Conservation (phyloP, 1,140 invertebrate genomes). For the Antheraea mylitta region DNA sequence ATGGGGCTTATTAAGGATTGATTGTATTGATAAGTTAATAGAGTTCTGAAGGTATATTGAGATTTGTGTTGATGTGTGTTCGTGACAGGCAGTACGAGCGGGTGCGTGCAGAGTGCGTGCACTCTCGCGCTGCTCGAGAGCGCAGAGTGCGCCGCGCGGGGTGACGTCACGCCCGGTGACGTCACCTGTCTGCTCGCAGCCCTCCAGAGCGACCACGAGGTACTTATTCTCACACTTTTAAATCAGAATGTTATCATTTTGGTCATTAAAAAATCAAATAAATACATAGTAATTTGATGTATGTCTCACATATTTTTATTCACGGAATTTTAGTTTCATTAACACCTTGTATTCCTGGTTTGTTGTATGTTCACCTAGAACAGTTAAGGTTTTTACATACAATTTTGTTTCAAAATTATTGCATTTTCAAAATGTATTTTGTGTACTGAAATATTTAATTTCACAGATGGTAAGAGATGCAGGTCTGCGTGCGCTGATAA, state of each 20-base stretch:
- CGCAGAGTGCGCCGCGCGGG: slow-evolving; percentile 85
- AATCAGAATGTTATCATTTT: no score
- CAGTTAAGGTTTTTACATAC: no score
- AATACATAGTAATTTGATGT: no score
- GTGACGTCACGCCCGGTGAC: slow-evolving; percentile 82
- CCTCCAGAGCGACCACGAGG: slow-evolving; percentile 83
- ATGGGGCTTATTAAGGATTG: no score
- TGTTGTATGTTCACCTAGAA: no score
- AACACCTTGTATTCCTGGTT: no score
- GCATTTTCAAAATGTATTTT: not conserved
- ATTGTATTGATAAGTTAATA: no score
- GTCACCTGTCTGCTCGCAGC: slow-evolving; percentile 88
- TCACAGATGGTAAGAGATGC: slow-evolving; percentile 87
- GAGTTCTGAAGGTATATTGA: not conserved
- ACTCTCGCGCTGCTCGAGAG: slow-evolving; percentile 88
- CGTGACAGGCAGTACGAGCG: slow-evolving; percentile 79
- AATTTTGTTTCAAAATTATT: not conserved
- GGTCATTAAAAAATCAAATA: no score
- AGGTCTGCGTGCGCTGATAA: slow-evolving; percentile 85
- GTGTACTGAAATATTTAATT: not conserved
- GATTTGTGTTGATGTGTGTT: not conserved
- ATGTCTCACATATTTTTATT: no score
- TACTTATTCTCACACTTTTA: slow-evolving; percentile 10
- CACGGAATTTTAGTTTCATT: no score
- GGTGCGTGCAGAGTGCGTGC: slow-evolving; percentile 87